Conservation (phyloP, 2,113 vertebrate genomes). For the Thermophis baileyi region DNA sequence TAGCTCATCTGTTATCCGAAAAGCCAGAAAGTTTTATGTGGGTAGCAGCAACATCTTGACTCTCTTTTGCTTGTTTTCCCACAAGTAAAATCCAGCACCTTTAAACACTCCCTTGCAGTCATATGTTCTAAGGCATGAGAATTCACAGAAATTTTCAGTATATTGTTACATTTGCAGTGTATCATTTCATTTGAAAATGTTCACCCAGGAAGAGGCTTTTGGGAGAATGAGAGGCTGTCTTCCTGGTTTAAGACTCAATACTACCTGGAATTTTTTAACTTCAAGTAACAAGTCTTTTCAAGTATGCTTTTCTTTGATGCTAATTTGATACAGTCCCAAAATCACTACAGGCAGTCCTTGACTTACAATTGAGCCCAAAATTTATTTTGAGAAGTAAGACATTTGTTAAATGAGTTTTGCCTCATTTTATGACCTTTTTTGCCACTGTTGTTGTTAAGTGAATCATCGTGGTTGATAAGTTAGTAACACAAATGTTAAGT, state of each 20-base stretch:
- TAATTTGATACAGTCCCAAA: neutral
- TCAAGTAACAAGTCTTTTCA: neutral
- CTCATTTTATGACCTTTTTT: neutral
- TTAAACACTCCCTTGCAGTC: neutral
- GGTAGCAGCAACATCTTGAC: neutral
- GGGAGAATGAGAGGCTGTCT: neutral
- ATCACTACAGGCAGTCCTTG: neutral
- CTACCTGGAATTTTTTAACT: neutral
- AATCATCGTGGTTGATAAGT: neutral
- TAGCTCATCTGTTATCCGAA: neutral
- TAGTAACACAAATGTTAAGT: neutral
- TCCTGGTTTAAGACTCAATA: neutral
- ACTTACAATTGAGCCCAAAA: neutral
- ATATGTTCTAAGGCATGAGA: neutral
- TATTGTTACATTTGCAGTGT: neutral
- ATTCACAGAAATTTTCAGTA: neutral
- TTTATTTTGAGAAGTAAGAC: neutral
- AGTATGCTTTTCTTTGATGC: neutral
- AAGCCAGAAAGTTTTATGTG: neutral
- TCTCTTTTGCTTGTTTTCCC: neutral
- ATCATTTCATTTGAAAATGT: neutral
- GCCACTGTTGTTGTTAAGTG: neutral
- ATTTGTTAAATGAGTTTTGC: neutral
- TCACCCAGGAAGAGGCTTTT: neutral
- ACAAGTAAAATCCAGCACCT: neutral